Percentiles rank a stretch among this genome's conserved stretches.
These are phyloP conservation scores for Amphipyra tragopoginis DNA, from an alignment of 2,888 invertebrate genomes.

Conservation along the genomic window DNA sequence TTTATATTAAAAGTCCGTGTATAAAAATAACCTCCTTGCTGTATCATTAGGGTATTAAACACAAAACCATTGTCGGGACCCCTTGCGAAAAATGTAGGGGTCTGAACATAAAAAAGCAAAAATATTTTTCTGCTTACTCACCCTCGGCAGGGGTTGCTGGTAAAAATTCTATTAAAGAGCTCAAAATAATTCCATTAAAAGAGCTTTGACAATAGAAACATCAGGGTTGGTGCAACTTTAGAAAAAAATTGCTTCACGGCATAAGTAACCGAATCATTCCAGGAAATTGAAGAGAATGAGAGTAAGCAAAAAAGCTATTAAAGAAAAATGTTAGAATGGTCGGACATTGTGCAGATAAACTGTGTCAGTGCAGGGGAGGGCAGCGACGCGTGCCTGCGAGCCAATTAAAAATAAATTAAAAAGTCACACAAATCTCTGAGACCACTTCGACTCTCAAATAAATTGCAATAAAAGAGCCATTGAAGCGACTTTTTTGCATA, in stretches of 20 bases:
- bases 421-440: constrained; percentile 42
- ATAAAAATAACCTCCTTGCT: neutral
- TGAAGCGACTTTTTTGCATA: constrained; percentile 26
- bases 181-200: constrained; percentile 45
- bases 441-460: constrained; percentile 13
- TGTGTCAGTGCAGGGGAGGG: constrained; percentile 19
- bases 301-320: neutral
- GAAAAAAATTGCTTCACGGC: constrained; percentile 16
- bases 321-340: constrained; percentile 15
- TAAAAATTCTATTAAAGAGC: constrained; percentile 32
- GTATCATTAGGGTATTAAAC: constrained; percentile 34
- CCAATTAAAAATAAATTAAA: constrained; percentile 58
- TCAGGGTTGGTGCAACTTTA: constrained; percentile 11
- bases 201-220: constrained; percentile 24
- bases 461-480: constrained; percentile 23
- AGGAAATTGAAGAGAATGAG: constrained; percentile 7
- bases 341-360: constrained; percentile 34
- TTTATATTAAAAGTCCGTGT: constrained; percentile 22
- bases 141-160: constrained; percentile 12
- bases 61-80: constrained; percentile 31
- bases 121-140: constrained; percentile 41
- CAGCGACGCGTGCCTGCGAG: constrained; percentile 27
- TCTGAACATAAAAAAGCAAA: constrained; percentile 30
- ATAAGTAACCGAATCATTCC: constrained; percentile 10
- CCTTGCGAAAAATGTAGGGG: constrained; percentile 26